Evolutionary conservation across 2,888 invertebrate genomes (phyloP).

Genomic region (Drosophila austrosaltans): DNA sequence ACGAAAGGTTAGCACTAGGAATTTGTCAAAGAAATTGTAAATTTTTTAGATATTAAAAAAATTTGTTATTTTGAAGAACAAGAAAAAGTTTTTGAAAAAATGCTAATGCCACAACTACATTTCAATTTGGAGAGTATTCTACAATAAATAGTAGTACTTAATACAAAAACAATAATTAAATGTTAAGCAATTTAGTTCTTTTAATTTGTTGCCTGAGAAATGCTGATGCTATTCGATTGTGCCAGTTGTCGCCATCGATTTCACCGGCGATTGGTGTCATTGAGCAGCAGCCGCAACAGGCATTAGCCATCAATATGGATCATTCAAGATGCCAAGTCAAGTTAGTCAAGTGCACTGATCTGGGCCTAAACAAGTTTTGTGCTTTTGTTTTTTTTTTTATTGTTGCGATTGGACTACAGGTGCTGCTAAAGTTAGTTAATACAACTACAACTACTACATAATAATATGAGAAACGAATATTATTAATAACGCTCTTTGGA

Average conservation of each 20-base stretch:
- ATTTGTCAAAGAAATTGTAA: no score
- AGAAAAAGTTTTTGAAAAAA: no score
- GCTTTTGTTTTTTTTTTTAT: slow-evolving; percentile 12
- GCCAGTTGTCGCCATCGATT: slow-evolving; percentile 17
- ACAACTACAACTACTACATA: slow-evolving; percentile 2
- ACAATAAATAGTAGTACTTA: not conserved
- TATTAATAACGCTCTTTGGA: slow-evolving; percentile 55
- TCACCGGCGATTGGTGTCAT: slow-evolving; percentile 51
- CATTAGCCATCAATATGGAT: slow-evolving; percentile 46
- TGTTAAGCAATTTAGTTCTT: not conserved
- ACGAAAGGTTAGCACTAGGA: no score
- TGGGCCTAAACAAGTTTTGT: slow-evolving; percentile 59
- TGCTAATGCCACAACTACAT: no score
- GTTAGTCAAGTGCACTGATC: slow-evolving; percentile 54
- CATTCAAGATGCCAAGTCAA: slow-evolving; percentile 36
- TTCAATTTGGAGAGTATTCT: no score
- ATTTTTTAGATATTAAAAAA: no score
- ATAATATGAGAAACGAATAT: not conserved
- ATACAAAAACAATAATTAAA: not conserved
- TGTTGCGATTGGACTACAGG: slow-evolving; percentile 42
- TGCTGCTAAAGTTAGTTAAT: slow-evolving; percentile 35
- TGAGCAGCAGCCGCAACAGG: slow-evolving; percentile 24
- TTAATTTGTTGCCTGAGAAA: not conserved
- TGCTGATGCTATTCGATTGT: not conserved
- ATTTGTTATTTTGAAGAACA: no score